Conservation (phyloP, 2,113 vertebrate genomes). For the Tiliqua scincoides region DNA sequence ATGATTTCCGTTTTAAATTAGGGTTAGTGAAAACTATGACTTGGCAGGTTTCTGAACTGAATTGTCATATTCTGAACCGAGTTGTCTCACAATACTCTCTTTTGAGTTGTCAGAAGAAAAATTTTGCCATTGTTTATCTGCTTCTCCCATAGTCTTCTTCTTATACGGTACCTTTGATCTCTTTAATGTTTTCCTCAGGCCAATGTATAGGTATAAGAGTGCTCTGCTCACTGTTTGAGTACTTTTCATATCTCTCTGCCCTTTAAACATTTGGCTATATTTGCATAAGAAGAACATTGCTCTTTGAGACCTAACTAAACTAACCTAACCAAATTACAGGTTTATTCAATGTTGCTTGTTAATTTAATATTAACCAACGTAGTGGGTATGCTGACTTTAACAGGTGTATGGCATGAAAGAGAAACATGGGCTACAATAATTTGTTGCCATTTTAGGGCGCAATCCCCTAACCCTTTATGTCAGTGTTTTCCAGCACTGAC, state of each 20-base stretch:
- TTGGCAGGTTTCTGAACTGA: background rate
- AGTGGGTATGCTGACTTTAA: too few species aligned
- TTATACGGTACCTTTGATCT: background rate
- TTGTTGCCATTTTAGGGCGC: too few species aligned
- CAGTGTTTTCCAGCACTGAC: too few species aligned
- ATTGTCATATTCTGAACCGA: background rate
- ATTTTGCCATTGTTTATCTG: background rate
- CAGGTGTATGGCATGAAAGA: too few species aligned
- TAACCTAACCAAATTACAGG: too few species aligned
- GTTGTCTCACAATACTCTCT: background rate
- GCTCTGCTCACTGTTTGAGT: too few species aligned
- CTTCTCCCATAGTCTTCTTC: background rate
- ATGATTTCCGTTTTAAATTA: background rate
- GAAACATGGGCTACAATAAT: too few species aligned
- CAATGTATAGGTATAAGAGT: background rate
- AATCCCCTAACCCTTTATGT: too few species aligned
- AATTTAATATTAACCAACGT: too few species aligned
- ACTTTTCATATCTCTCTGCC: background rate
- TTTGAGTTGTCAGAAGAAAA: background rate
- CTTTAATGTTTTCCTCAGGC: background rate
- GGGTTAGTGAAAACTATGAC: background rate
- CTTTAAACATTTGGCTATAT: background rate
- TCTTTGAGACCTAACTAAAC: background rate
- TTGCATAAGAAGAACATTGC: background rate
- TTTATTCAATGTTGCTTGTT: too few species aligned